phyloP scores from a whole-genome alignment of 2,113 vertebrate genomes.

The Tachycineta bicolor region DNA sequence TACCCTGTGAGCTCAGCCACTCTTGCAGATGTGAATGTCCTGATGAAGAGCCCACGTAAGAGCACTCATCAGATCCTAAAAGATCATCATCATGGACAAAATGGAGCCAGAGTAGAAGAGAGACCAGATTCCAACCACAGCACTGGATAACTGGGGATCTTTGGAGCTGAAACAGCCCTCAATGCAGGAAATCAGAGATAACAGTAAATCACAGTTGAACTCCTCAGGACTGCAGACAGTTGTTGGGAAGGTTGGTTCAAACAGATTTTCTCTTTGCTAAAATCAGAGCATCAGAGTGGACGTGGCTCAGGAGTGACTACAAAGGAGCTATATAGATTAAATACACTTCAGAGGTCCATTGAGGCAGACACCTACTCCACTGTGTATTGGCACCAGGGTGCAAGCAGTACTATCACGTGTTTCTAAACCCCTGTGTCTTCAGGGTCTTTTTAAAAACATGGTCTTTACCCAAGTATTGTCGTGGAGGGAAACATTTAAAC shows the following conservation, averaged over 20 bases:
- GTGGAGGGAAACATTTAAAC: background rate
- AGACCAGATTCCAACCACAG: background rate
- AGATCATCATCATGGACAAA: background rate
- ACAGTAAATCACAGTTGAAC: background rate
- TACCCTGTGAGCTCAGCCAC: background rate
- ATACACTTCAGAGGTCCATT: background rate
- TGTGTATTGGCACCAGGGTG: background rate
- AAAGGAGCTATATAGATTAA: background rate
- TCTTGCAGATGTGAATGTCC: background rate
- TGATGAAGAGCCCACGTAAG: background rate
- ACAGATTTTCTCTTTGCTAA: background rate
- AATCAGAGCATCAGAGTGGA: background rate
- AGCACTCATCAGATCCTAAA: background rate
- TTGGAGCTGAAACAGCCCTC: background rate
- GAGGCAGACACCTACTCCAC: background rate
- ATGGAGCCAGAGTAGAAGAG: background rate
- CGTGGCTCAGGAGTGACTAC: background rate
- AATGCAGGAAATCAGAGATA: background rate
- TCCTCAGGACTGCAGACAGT: background rate
- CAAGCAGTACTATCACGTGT: accelerated
- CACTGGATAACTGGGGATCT: background rate
- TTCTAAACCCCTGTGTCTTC: background rate
- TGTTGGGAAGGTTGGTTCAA: background rate
- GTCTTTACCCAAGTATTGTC: background rate
- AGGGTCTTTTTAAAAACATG: background rate